Base-by-base conservation (phyloP, 2,888 invertebrate species). In the Conchocele bisecta region DNA sequence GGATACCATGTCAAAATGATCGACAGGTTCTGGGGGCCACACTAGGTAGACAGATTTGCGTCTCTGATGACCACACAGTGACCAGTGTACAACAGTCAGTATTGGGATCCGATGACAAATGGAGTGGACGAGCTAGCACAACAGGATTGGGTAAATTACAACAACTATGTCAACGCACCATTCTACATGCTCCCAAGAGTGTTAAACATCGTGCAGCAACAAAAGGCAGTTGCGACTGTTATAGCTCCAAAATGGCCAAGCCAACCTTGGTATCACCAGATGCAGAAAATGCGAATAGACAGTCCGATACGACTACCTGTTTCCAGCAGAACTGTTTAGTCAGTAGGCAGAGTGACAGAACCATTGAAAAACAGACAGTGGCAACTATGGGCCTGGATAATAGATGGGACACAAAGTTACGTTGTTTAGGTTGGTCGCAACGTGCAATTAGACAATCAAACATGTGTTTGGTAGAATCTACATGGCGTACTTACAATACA, bases 131-230 rank as follows among this genome's bases (percentile, higher is more conserved):
- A 24, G 7, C 20, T 48, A 26, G 26, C 22, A 13, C 48, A 48
- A 28, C 22, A 9, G n/a, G 26, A 48, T 22, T 48, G 48, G 48
- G 7, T 5, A 5, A 6, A 15, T 24, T 24, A 17, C 5, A 48
- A 48, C 48, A 48, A 48, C 28, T 48, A 48, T 28, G 48, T 48
- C 6, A 48, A 48, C 28, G 24, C 48, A 9, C 48, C 48, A n/a
- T 48, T 48, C 26, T n/a, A n/a, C n/a, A n/a, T n/a, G n/a, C n/a
- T n/a, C n/a, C n/a, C n/a, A n/a, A n/a, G n/a, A n/a, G n/a, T n/a
- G n/a, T 4, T 48, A n/a, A 28, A 48, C 6, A 24, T 20, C 5
- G 20, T 48, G 7, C 13, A 6, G 24, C 5, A 9, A 24, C 61
- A 51, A 37, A 51, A 28, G 44, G 44, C 17, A 33, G 24, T 22